Conservation (phyloP, 2,113 vertebrate species). For the Myrmecophaga tridactyla region DNA sequence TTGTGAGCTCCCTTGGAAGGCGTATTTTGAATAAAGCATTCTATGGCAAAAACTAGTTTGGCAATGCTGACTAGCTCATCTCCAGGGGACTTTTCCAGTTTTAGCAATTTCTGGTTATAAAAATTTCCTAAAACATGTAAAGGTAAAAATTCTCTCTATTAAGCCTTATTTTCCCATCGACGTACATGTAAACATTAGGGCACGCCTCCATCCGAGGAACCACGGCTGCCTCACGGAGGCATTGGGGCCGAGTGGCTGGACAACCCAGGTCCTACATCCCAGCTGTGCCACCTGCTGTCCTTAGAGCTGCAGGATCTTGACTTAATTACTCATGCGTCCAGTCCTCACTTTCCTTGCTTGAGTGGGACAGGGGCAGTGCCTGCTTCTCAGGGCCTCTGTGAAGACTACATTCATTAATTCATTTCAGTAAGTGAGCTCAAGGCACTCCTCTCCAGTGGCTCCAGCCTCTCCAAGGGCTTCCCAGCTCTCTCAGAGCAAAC, state of each 20-base stretch:
- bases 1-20: not conserved
- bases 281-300: not conserved
- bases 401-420: not conserved
- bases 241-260: not conserved
- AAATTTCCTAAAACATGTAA: not conserved
- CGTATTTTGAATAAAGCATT: not conserved
- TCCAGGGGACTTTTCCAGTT: not conserved
- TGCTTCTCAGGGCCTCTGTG: not conserved
- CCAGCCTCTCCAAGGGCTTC: not conserved
- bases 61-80: not conserved
- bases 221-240: fast-evolving
- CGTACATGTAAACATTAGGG: not conserved
- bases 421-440: not conserved
- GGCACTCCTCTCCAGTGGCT: not conserved
- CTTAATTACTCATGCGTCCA: too few relatives aligned
- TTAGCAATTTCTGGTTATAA: not conserved
- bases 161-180: not conserved
- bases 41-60: not conserved
- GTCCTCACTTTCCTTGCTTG: not conserved
- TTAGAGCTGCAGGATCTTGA: too few relatives aligned
- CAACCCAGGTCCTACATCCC: not conserved
- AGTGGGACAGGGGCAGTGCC: not conserved
- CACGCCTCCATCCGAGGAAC: not conserved
- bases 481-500: not conserved
- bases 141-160: not conserved